phyloP scores from a whole-genome alignment of 2,113 vertebrate species.

The Porphyrio hochstetteri region DNA sequence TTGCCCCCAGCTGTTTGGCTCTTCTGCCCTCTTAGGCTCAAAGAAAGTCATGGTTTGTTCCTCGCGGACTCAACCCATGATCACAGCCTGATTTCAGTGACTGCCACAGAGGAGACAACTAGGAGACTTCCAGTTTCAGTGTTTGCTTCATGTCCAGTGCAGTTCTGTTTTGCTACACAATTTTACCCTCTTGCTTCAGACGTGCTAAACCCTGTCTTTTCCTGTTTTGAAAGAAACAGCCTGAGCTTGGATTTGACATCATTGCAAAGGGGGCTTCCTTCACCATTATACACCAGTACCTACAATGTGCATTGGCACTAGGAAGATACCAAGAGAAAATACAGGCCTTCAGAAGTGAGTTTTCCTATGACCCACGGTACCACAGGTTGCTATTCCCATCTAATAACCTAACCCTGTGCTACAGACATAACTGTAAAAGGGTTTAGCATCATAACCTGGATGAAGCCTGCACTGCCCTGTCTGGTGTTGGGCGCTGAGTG shows the following conservation, averaged over 20 bases:
- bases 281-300: background rate
- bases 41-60: background rate
- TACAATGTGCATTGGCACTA: rapidly evolving
- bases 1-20: background rate
- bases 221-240: background rate
- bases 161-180: background rate
- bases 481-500: rapidly evolving
- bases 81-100: background rate
- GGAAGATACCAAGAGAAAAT: background rate
- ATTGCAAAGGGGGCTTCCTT: background rate
- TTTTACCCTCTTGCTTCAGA: background rate
- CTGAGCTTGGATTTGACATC: background rate
- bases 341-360: background rate
- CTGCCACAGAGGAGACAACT: background rate
- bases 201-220: background rate
- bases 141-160: background rate
- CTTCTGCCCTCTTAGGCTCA: background rate
- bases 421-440: background rate
- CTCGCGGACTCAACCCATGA: background rate
- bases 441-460: background rate
- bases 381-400: background rate
- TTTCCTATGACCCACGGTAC: background rate
- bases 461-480: background rate
- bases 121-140: background rate
- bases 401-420: background rate